phyloP scores from a whole-genome alignment of 2,797 vertebrate genomes.

The Enteromius paludinosus region DNA sequence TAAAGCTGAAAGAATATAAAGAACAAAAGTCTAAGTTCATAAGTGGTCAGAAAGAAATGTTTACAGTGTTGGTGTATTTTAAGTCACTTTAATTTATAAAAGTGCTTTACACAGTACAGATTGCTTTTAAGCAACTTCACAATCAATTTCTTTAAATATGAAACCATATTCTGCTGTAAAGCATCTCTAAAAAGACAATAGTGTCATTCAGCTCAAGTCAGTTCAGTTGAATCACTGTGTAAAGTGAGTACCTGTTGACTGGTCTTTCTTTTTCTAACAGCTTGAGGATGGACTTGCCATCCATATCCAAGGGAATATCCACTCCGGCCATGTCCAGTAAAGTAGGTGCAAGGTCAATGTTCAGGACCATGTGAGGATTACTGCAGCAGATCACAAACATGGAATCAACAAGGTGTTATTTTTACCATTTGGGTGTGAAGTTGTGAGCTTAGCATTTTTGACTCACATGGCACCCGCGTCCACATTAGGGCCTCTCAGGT shows the following conservation, averaged over 20 bases:
- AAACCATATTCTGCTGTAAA: neutral
- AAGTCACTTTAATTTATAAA: neutral
- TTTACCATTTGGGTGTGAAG: neutral
- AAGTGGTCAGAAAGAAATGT: too few species aligned
- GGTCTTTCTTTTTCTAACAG: constrained; percentile 89
- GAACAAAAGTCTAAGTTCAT: neutral
- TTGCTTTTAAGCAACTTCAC: neutral
- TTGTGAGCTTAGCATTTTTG: neutral
- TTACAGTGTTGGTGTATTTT: neutral
- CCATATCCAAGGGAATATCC: constrained; percentile 93
- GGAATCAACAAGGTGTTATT: neutral
- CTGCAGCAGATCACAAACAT: constrained; percentile 66
- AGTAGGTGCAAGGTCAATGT: constrained; percentile 94
- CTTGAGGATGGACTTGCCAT: constrained; percentile 95
- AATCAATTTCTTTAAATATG: neutral
- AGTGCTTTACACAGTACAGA: neutral
- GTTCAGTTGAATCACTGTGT: too few species aligned
- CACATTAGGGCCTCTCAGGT: constrained; percentile 92
- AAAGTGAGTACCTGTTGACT: constrained; percentile 89
- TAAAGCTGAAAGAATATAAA: constrained; percentile 48
- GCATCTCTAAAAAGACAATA: neutral
- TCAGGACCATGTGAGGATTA: constrained; percentile 92
- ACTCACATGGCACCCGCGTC: constrained; percentile 94
- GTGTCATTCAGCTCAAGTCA: neutral
- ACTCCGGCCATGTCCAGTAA: constrained; percentile 94